Base-by-base conservation (phyloP, 2,888 invertebrate genomes). In the Drosophila fulvimacula region DNA sequence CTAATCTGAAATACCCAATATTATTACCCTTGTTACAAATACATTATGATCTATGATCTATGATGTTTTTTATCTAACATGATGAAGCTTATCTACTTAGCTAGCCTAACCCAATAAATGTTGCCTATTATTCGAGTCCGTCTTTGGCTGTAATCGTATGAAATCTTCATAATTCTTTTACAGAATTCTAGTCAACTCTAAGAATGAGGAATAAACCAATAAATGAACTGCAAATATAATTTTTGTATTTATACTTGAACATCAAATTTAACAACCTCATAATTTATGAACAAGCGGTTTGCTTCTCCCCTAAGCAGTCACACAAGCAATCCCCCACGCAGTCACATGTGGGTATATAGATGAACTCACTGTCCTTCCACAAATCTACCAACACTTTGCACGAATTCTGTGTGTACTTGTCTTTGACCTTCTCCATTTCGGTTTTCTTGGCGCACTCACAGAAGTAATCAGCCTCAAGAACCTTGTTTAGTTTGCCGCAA, bases 361-460 rank as follows among this genome's bases (percentile, higher is more conserved):
- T 34, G 42, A 69, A 88, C 3, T 79, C 79, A 69, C 87, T 83
- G 19, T 67, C 80, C 17, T 70, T 73, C 85, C 85, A 85, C 44
- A 71, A 81, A 9, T 74, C 77, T 1, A 88, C 52, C n/a, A 82
- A n/a, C 1, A 58, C 46, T 4, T 67, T 65, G 53, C 74, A 70
- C 0, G 41, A 41, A 39, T 69, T 73, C 1, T 9, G 17, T 11
- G 55, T 56, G 49, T 72, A 73, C 3, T 17, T 15, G 15, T 53
- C 10, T 6, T 64, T 5, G 5, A 60, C 34, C 11, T 61, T 58
- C 0, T 58, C 32, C 39, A 60, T 24, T 15, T 79, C 15, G 4
- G 57, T 6, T 32, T 56, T n/a, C 30, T 46, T 21, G 4, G 27
- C 27, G 21, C 80, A 87, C 3, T 57, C n/a, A 27, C 72, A 62